Evolutionary conservation across 2,888 invertebrate species (phyloP).

Genomic region (Sarcophaga carnaria): DNA sequence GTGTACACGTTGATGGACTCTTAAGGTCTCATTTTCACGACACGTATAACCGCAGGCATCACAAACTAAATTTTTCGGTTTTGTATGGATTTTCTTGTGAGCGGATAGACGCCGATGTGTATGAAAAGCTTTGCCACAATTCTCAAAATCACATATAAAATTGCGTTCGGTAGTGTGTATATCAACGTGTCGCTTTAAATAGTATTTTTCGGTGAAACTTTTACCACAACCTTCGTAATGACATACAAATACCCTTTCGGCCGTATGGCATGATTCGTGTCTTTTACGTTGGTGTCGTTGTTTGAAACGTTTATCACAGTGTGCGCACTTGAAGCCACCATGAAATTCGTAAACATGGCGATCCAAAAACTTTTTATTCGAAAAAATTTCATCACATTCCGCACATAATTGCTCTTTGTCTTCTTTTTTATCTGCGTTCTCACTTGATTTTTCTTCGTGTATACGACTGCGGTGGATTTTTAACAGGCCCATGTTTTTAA

Average conservation of each 20-base stretch:
- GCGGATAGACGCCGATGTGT: slow-evolving; percentile 73
- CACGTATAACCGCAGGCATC: slow-evolving; percentile 58
- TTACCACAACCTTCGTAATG: slow-evolving; percentile 76
- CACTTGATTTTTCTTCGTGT: slow-evolving; percentile 48
- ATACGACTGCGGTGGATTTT: slow-evolving; percentile 72
- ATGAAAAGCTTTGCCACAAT: slow-evolving; percentile 76
- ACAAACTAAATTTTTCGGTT: slow-evolving; percentile 72
- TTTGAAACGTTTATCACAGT: slow-evolving; percentile 75
- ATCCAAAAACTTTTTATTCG: slow-evolving; percentile 58
- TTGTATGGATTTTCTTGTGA: slow-evolving; percentile 75
- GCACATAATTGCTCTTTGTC: slow-evolving; percentile 61
- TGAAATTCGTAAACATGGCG: slow-evolving; percentile 59
- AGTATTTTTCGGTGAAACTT: slow-evolving; percentile 74
- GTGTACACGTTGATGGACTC: slow-evolving; percentile 76
- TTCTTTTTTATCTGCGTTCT: slow-evolving; percentile 44
- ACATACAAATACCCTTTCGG: slow-evolving; percentile 74
- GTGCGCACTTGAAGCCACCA: slow-evolving; percentile 63
- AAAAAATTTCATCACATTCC: slow-evolving; percentile 61
- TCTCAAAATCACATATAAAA: slow-evolving; percentile 74
- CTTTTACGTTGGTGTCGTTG: slow-evolving; percentile 75
- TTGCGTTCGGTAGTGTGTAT: slow-evolving; percentile 73
- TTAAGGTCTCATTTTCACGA: slow-evolving; percentile 75
- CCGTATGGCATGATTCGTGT: slow-evolving; percentile 74
- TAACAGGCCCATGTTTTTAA: slow-evolving; percentile 72
- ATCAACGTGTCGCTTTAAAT: slow-evolving; percentile 73